Evolutionary conservation across 1,140 invertebrate species (phyloP).

Genomic region (Drosophila novamexicana): DNA sequence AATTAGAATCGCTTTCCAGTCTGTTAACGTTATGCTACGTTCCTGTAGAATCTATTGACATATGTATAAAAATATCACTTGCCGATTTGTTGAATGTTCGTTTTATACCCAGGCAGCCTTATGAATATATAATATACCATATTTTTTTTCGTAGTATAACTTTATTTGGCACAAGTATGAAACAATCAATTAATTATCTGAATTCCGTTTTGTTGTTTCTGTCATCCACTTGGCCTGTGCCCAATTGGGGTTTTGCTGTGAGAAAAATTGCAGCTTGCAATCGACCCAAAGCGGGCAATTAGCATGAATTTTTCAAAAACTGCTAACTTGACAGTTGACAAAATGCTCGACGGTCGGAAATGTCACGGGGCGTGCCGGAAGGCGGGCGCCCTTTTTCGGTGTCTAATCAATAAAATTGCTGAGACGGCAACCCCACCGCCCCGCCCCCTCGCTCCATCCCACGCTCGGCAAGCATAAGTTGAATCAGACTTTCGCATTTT

Average conservation of each 20-base stretch:
- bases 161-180: background rate
- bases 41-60: background rate
- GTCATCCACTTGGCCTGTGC: background rate
- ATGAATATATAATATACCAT: too few species aligned
- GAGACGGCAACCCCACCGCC: conserved; percentile 44
- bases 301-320: conserved; percentile 73
- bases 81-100: too few species aligned
- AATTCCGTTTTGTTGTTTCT: background rate
- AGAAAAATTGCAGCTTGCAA: conserved; percentile 70
- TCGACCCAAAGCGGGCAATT: conserved; percentile 60
- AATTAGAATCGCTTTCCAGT: background rate
- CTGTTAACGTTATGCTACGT: background rate
- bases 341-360: conserved; percentile 27
- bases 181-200: conserved; percentile 5
- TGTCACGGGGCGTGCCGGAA: background rate
- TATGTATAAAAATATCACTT: too few species aligned
- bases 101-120: too few species aligned
- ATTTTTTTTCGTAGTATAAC: background rate
- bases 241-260: conserved; percentile 26
- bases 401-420: conserved; percentile 79
- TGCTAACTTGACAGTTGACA: conserved; percentile 51
- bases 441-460: background rate
- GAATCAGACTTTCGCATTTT: conserved; percentile 43
- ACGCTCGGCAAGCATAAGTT: conserved; percentile 24
- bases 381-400: conserved; percentile 14